Evolutionary conservation across 2,888 invertebrate species (phyloP).

Genomic region (Cataglyphis cursor): DNA sequence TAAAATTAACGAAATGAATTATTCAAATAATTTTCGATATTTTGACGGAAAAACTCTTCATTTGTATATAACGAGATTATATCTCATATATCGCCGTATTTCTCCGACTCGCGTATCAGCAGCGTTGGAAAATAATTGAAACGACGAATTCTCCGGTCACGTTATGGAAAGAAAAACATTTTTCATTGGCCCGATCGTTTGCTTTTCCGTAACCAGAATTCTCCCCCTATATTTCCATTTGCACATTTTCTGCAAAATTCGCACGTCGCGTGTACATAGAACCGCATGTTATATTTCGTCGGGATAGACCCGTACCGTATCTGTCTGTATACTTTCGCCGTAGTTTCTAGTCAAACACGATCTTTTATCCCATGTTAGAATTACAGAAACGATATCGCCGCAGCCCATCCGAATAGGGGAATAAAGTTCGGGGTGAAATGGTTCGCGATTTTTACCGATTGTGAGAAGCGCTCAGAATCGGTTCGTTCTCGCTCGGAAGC

Average conservation of each 20-base stretch:
- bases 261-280: conserved; percentile 47
- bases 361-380: conserved; percentile 53
- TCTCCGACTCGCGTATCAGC: not conserved
- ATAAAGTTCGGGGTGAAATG: conserved; percentile 41
- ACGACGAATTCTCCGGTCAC: conserved; percentile 41
- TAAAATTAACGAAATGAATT: conserved; percentile 12
- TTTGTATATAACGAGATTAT: conserved; percentile 37
- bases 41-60: not conserved
- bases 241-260: conserved; percentile 41
- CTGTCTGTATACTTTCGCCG: conserved; percentile 38
- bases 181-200: conserved; percentile 25
- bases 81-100: conserved; percentile 24
- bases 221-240: conserved; percentile 50
- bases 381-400: conserved; percentile 55
- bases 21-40: conserved; percentile 11
- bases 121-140: conserved; percentile 45
- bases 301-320: conserved; percentile 18
- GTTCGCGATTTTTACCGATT: conserved; percentile 25
- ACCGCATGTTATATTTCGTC: conserved; percentile 36
- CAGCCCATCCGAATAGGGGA: conserved; percentile 5
- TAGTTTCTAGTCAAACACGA: conserved; percentile 58
- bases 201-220: conserved; percentile 39
- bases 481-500: conserved; percentile 20
- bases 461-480: conserved; percentile 43
- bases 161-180: conserved; percentile 52